Conservation (phyloP, 2,888 invertebrate genomes). For the Drosophila phalerata region DNA sequence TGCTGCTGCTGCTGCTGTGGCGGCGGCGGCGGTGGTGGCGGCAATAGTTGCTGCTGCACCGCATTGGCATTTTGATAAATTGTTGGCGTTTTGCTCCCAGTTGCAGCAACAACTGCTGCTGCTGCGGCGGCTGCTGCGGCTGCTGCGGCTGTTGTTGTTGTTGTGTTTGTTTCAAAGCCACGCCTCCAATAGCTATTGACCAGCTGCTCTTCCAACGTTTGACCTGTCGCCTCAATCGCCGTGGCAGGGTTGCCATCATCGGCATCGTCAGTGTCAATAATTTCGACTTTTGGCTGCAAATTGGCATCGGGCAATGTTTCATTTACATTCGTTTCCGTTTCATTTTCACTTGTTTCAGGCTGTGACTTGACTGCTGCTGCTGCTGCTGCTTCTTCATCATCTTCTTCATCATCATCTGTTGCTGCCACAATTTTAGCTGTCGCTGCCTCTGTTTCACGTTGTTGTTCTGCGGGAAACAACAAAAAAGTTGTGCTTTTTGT, state of each 20-base stretch:
- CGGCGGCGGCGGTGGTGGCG: slow-evolving; percentile 84
- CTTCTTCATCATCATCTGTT: slow-evolving; percentile 17
- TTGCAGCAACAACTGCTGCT: slow-evolving; percentile 17
- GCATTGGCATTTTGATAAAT: slow-evolving; percentile 80
- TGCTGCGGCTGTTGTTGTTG: slow-evolving; percentile 32
- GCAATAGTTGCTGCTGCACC: slow-evolving; percentile 81
- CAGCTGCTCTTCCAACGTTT: slow-evolving; percentile 90
- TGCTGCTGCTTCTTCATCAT: background rate
- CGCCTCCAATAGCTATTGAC: slow-evolving; percentile 93
- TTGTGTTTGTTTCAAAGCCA: slow-evolving; percentile 87
- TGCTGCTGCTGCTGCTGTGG: slow-evolving; percentile 42
- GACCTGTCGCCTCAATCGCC: slow-evolving; percentile 14
- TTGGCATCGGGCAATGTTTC: slow-evolving; percentile 28
- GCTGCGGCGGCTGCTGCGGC: slow-evolving; percentile 33
- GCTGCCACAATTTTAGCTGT: slow-evolving; percentile 48
- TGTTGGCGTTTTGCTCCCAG: slow-evolving; percentile 82
- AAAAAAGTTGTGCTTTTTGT: slow-evolving; percentile 74
- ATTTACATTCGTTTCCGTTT: slow-evolving; percentile 31
- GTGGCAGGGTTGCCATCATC: slow-evolving; percentile 15
- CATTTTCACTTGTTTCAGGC: slow-evolving; percentile 23
- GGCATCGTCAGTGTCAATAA: slow-evolving; percentile 44
- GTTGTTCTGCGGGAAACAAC: slow-evolving; percentile 72
- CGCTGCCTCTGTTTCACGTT: slow-evolving; percentile 51
- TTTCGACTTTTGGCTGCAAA: slow-evolving; percentile 52
- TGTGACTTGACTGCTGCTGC: background rate